Evolutionary conservation across 2,888 invertebrate genomes (phyloP), one percentile per base, ranked within the genome.

Genomic region (Phaedon cochleariae): DNA sequence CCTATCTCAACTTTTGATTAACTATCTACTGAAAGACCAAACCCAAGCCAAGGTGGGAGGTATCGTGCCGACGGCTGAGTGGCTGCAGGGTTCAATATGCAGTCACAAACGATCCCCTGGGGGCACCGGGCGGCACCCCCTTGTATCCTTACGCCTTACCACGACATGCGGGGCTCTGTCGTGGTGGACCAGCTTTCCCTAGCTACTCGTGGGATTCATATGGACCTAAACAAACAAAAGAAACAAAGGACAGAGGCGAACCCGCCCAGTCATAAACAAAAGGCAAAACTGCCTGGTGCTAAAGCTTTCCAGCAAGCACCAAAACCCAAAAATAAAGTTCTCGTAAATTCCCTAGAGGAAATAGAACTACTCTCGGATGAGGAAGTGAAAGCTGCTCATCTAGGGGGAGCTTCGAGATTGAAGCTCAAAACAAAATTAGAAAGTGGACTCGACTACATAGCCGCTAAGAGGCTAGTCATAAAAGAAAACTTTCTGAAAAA

Each of bases 371-470:
- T 26, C n/a, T 26, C 34, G 34, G 34, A 34, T 34, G 45, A 12
- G 45, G 12, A 45, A 17, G n/a, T 12, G 12, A 4, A 12, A 45
- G 45, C 4, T 45, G 12, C n/a, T n/a, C n/a, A n/a, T n/a, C n/a
- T n/a, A n/a, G n/a, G n/a, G n/a, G n/a, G n/a, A n/a, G n/a, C n/a
- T n/a, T n/a, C n/a, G n/a, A n/a, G n/a, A n/a, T n/a, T n/a, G 7
- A 45, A 45, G 45, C 45, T 4, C 45, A 45, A 22, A 53, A 6
- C 26, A 29, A 26, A 53, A 53, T 26, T 9, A 22, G 53, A 26
- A 52, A 52, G 52, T 21, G 52, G 29, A 26, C 53, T 53, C 10
- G 53, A 29, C 53, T 26, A 53, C 53, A 53, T 10, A 53, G 31
- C n/a, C 29, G 53, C 53, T 21, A 53, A 15, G n/a, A n/a, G n/a